These are phyloP conservation scores for Rhynchonycteris naso DNA, from an alignment of 2,797 vertebrate genomes.

Conservation along the genomic window DNA sequence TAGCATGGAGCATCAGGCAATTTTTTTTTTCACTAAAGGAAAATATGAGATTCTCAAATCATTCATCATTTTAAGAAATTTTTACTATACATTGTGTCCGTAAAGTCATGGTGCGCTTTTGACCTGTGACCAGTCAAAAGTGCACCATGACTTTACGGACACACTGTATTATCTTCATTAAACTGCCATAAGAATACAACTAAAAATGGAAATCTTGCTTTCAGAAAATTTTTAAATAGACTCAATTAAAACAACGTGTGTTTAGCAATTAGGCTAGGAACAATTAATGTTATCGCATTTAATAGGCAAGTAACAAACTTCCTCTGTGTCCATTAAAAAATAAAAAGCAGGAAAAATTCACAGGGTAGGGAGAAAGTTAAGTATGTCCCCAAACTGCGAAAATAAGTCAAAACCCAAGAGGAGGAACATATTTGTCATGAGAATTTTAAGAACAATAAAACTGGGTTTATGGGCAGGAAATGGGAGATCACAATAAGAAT, in stretches of 20 bases:
- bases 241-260: neutral
- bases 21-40: neutral
- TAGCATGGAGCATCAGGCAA: neutral
- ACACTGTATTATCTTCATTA: slow-evolving; percentile 14
- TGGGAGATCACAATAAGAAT: slow-evolving; percentile 61
- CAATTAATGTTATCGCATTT: neutral
- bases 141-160: no score
- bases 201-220: slow-evolving; percentile 21
- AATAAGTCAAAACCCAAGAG: slow-evolving; percentile 31
- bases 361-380: slow-evolving; percentile 32
- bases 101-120: no score
- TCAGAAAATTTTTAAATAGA: neutral
- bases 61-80: neutral
- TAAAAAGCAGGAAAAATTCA: slow-evolving; percentile 7
- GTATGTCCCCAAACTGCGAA: neutral
- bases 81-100: no score
- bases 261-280: slow-evolving; percentile 37
- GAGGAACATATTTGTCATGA: slow-evolving; percentile 47
- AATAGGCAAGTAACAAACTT: slow-evolving; percentile 19
- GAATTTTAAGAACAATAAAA: slow-evolving; percentile 54
- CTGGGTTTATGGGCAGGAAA: slow-evolving; percentile 55
- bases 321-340: slow-evolving; percentile 19
- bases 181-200: neutral
- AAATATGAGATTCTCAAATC: neutral
- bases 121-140: no score